phyloP scores from a whole-genome alignment of 2,113 vertebrate species.

The Cavia aperea region DNA sequence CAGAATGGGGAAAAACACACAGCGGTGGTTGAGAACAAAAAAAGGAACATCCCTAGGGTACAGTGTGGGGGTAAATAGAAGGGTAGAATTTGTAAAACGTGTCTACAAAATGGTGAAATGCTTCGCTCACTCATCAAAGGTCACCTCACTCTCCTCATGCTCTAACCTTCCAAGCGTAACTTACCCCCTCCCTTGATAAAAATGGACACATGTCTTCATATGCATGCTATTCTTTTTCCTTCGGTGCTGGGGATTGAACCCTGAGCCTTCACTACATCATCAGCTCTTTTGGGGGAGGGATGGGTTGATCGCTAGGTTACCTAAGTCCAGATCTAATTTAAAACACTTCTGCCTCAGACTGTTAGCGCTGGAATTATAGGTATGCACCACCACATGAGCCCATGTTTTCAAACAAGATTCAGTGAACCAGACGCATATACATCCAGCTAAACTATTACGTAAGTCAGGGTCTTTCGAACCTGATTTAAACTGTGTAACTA shows the following conservation, averaged over 20 bases:
- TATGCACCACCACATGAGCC: neutral
- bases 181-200: neutral
- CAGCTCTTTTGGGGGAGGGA: neutral
- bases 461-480: neutral
- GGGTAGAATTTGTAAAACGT: neutral
- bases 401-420: neutral
- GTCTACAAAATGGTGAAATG: neutral
- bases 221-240: neutral
- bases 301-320: neutral
- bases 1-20: neutral
- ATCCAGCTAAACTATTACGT: neutral
- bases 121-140: neutral
- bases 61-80: accelerated
- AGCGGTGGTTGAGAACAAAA: neutral
- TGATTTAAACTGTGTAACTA: neutral
- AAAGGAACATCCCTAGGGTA: neutral
- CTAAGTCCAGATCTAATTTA: neutral
- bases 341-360: neutral
- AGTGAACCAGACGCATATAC: neutral
- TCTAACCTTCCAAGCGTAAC: accelerated
- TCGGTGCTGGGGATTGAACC: neutral
- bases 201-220: neutral
- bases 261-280: neutral
- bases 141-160: neutral
- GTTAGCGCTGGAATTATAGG: neutral